Evolutionary conservation across 2,797 vertebrate genomes (phyloP), one percentile per base, ranked within the genome.

Genomic region (Sciaenops ocellatus): DNA sequence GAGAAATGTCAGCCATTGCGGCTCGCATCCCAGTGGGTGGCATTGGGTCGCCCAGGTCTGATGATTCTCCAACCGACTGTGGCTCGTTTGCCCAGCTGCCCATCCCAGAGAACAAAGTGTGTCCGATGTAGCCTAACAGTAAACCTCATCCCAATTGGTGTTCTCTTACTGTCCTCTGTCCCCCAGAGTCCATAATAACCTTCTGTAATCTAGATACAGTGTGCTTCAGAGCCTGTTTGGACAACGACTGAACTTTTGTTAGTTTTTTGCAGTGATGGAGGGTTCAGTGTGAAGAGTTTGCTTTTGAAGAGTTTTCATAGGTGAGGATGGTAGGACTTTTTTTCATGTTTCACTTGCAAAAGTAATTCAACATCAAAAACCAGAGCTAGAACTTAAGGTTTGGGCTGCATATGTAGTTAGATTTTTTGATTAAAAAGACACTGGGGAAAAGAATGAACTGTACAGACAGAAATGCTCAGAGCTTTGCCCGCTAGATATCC

Each of bases 91-190:
- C 87, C 47, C 93, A 94, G 56, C 80, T 95, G 30, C 87, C 95
- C 60, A 87, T 96, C 79, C 94, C 95, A 12, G 96, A 96, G 83
- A 96, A 96, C 80, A 96, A 95, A 94, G 91, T 95, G 64, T 94
- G 92, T 85, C 95, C 95, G 2, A 84, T 95, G 85, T 95, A 94
- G 34, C 8, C 34, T 38, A 38, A 89, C 56, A 26, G 4, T 22
- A 22, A 42, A 66, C 48, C 42, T 63, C 15, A 22, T 38, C 51
- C 44, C 28, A 17, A 38, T 41, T 69, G 42, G 44, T 71, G 67
- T 76, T 72, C 65, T 30, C 18, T 63, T 28, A 55, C 52, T 63
- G 38, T 51, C 46, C 59, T 30, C 56, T 26, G 22, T 64, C 66
- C 76, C 69, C 13, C 18, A 56, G 42, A 59, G 56, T 74, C 64